phyloP scores from a whole-genome alignment of 1,140 invertebrate species.

The Diploscapter pachys region DNA sequence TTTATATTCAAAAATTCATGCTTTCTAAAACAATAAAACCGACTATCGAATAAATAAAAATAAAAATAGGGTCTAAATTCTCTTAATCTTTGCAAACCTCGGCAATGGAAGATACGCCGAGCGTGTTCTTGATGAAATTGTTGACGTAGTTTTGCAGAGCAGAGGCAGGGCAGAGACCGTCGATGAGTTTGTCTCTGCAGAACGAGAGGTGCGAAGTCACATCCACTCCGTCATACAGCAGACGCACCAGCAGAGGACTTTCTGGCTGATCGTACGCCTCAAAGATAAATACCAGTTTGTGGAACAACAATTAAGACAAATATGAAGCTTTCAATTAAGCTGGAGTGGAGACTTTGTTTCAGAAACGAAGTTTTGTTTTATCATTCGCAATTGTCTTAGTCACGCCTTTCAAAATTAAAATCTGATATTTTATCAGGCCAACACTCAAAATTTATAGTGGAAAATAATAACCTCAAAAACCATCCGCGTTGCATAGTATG shows the following conservation, averaged over 20 bases:
- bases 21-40: conserved; percentile 8
- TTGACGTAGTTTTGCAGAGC: conserved; percentile 3
- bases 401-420: background rate
- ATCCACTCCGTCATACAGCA: conserved; percentile 18
- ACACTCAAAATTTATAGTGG: background rate
- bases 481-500: conserved; percentile 15
- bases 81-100: background rate
- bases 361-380: background rate
- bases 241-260: conserved; percentile 6
- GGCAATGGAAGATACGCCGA: background rate
- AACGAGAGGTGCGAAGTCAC: conserved; percentile 7
- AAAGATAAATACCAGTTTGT: background rate
- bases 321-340: background rate
- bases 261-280: conserved; percentile 2
- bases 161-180: conserved; percentile 14
- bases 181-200: conserved; percentile 9
- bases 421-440: background rate
- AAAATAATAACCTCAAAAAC: conserved; percentile 19
- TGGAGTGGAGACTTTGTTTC: background rate
- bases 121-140: conserved; percentile 7
- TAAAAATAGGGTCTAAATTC: conserved; percentile 9
- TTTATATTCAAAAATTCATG: conserved; percentile 14
- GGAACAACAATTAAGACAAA: conserved; percentile 6
- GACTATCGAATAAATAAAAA: background rate
- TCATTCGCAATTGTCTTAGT: background rate